Percentiles rank a stretch among this genome's conserved stretches.
Conservation (phyloP, 2,113 vertebrate genomes). For the Nesogale talazaci region DNA sequence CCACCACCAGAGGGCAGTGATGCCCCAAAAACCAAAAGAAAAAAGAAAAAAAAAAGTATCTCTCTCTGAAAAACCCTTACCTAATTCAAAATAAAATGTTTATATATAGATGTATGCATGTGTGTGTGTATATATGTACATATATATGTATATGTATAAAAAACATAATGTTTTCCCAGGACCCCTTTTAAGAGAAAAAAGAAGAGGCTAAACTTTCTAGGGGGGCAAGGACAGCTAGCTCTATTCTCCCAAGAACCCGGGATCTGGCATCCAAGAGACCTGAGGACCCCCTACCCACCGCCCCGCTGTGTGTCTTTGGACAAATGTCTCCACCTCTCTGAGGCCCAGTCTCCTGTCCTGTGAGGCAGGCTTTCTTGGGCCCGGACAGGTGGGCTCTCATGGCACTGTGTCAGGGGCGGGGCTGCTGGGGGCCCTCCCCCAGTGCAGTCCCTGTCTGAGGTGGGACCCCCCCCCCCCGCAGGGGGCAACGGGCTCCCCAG, state of each 20-base stretch:
- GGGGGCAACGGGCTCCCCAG: accelerated
- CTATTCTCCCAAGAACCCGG: neutral
- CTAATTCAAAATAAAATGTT: too few relatives aligned
- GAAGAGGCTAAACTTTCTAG: neutral
- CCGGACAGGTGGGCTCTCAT: neutral
- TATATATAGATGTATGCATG: too few relatives aligned
- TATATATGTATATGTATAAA: too few relatives aligned
- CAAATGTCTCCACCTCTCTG: neutral
- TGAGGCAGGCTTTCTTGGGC: neutral
- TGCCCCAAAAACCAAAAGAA: too few relatives aligned
- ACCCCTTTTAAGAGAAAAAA: too few relatives aligned
- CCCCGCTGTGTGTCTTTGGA: neutral
- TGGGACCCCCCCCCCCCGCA: neutral
- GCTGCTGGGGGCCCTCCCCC: neutral
- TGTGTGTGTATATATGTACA: too few relatives aligned
- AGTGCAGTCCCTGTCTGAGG: neutral
- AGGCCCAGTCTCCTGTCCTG: neutral
- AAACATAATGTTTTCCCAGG: too few relatives aligned
- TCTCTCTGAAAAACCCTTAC: too few relatives aligned
- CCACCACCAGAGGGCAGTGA: too few relatives aligned
- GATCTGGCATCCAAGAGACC: neutral
- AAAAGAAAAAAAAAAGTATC: too few relatives aligned
- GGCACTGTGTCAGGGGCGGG: neutral
- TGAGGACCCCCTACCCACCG: neutral
- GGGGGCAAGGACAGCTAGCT: neutral